These are phyloP conservation scores for Serranus cabrilla DNA, from an alignment of 2,797 vertebrate genomes.

Conservation along the genomic window DNA sequence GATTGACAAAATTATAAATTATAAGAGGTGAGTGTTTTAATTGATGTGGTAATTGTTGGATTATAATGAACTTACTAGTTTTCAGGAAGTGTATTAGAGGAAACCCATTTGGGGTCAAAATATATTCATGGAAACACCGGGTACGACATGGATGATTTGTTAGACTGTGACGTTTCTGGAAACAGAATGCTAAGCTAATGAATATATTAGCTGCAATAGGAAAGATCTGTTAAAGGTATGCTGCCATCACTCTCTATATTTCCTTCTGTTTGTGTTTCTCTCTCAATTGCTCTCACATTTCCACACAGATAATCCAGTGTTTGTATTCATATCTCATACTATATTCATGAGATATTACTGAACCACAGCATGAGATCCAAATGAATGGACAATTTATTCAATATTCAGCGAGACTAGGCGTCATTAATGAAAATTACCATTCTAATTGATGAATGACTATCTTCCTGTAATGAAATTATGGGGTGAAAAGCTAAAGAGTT, in stretches of 20 bases:
- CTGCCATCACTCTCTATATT: conserved; percentile 11
- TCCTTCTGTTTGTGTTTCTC: neutral
- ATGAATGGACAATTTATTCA: conserved; percentile 75
- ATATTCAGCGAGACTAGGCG: conserved; percentile 64
- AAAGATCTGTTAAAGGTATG: conserved; percentile 17
- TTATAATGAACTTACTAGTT: neutral
- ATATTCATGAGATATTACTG: conserved; percentile 71
- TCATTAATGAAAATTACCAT: conserved; percentile 81
- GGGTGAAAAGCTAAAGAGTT: conserved; percentile 80
- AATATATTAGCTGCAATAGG: conserved; percentile 24
- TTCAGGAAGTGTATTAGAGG: conserved; percentile 11
- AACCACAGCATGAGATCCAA: conserved; percentile 69
- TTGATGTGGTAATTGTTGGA: conserved; percentile 2
- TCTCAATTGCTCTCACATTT: conserved; percentile 21
- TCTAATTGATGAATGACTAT: conserved; percentile 82
- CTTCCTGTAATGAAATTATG: conserved; percentile 82
- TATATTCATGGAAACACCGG: conserved; percentile 10
- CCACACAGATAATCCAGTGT: conserved; percentile 47
- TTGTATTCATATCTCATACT: conserved; percentile 68
- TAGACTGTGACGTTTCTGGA: conserved; percentile 8
- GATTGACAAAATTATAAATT: conserved; percentile 16
- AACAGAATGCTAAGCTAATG: conserved; percentile 23
- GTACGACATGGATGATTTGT: conserved; percentile 13
- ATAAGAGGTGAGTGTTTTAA: conserved; percentile 16
- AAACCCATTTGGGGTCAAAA: conserved; percentile 26